Evolutionary conservation across 2,113 vertebrate species (phyloP).

Genomic region (Dipodomys ordii): DNA sequence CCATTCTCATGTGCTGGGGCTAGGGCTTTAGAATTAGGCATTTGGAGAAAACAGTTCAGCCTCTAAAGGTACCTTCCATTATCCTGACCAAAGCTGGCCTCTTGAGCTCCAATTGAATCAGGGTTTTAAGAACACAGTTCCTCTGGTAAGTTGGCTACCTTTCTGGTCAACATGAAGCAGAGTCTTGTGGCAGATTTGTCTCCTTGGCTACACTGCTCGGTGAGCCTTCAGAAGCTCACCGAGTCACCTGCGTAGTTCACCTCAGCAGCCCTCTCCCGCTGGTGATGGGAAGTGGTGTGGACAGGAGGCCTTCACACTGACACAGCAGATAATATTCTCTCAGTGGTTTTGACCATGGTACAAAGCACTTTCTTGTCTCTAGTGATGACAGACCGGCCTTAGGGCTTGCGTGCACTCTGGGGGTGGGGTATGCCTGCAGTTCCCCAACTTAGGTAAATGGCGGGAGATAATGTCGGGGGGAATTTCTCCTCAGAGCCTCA

Average conservation of each 20-base stretch:
- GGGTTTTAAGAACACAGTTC: not conserved
- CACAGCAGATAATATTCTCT: not conserved
- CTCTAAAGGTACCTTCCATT: not conserved
- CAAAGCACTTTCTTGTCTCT: not conserved
- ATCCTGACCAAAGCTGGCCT: not conserved
- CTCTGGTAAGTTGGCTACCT: not conserved
- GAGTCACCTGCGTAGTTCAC: accelerated
- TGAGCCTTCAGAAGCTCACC: accelerated
- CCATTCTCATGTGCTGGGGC: not conserved
- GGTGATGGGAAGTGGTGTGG: constrained; percentile 2
- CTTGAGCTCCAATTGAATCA: not conserved
- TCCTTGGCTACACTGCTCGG: not conserved
- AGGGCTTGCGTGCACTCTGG: not conserved
- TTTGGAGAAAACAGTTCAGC: not conserved
- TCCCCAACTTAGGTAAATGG: not conserved
- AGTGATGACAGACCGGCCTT: not conserved
- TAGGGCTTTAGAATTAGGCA: not conserved
- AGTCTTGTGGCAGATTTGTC: not conserved
- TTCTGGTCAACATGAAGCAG: not conserved
- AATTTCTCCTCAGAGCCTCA: not conserved
- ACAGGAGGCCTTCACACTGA: not conserved
- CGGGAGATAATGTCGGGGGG: accelerated
- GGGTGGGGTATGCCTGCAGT: accelerated
- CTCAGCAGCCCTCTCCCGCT: not conserved
- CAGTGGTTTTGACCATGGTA: not conserved